Conservation (phyloP, 2,888 invertebrate species). For the Drosophila sordidula region DNA sequence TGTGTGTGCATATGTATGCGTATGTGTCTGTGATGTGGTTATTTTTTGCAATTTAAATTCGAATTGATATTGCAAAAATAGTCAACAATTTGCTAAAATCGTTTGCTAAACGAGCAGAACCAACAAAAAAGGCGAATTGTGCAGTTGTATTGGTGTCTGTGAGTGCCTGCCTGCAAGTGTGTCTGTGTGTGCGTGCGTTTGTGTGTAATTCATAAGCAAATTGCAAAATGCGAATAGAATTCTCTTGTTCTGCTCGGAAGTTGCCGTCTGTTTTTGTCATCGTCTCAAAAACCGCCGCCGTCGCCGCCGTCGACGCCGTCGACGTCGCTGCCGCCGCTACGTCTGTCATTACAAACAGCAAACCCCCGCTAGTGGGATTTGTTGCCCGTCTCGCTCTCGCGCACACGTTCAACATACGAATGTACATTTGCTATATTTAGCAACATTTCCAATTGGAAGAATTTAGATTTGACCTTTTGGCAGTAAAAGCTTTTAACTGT, state of each 20-base stretch:
- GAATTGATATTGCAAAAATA: slow-evolving; percentile 32
- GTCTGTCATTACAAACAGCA: slow-evolving; percentile 61
- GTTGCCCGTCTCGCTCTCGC: slow-evolving; percentile 43
- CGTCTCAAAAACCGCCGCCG: slow-evolving; percentile 61
- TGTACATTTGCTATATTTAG: slow-evolving; percentile 66
- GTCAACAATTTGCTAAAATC: slow-evolving; percentile 23
- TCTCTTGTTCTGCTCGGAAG: slow-evolving; percentile 63
- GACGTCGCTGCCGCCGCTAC: slow-evolving; percentile 55
- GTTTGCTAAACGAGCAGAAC: slow-evolving; percentile 28
- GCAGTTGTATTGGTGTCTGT: slow-evolving; percentile 12
- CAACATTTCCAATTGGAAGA: slow-evolving; percentile 67
- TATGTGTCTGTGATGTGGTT: slow-evolving; percentile 15
- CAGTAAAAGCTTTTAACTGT: slow-evolving; percentile 65
- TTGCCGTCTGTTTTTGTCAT: slow-evolving; percentile 69
- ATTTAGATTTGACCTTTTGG: slow-evolving; percentile 74
- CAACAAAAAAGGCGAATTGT: slow-evolving; percentile 29
- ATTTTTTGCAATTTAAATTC: slow-evolving; percentile 18
- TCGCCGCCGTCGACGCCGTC: slow-evolving; percentile 19
- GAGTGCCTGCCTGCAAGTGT: slow-evolving; percentile 12
- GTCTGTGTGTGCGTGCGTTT: slow-evolving; percentile 12
- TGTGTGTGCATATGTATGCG: slow-evolving; percentile 16
- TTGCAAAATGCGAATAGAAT: slow-evolving; percentile 65
- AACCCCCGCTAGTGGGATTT: slow-evolving; percentile 34
- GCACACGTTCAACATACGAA: slow-evolving; percentile 35
- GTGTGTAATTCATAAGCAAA: slow-evolving; percentile 53